These are phyloP conservation scores for Carposina sasakii DNA, from an alignment of 1,140 invertebrate genomes.

Conservation along the genomic window DNA sequence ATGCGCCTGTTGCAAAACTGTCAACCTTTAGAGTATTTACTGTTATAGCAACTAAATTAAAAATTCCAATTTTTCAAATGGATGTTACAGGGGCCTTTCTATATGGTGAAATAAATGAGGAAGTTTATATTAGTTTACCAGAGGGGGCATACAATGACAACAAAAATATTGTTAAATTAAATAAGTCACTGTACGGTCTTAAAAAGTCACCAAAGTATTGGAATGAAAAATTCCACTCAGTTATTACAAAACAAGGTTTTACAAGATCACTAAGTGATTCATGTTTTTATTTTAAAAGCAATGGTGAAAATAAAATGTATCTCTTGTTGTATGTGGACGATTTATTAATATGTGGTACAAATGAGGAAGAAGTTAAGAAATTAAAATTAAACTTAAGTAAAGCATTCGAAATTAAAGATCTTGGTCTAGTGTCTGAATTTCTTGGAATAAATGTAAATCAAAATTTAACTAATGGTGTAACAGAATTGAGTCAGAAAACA, in stretches of 20 bases:
- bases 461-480: neutral
- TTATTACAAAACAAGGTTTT: slow-evolving; percentile 25
- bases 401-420: slow-evolving; percentile 12
- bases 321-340: slow-evolving; percentile 38
- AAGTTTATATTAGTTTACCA: slow-evolving; percentile 48
- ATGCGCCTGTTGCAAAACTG: slow-evolving; percentile 23
- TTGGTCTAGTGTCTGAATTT: neutral
- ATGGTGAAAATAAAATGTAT: slow-evolving; percentile 20
- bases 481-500: neutral
- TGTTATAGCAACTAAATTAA: slow-evolving; percentile 10
- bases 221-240: slow-evolving; percentile 28
- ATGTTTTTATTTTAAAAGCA: slow-evolving; percentile 39
- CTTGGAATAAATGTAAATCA: neutral
- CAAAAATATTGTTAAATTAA: slow-evolving; percentile 23
- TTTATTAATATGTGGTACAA: slow-evolving; percentile 27
- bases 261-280: slow-evolving; percentile 25
- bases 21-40: slow-evolving; percentile 19
- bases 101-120: slow-evolving; percentile 41
- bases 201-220: slow-evolving; percentile 17
- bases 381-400: neutral
- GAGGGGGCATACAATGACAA: slow-evolving; percentile 25
- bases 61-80: slow-evolving; percentile 41
- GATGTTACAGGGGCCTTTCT: slow-evolving; percentile 60
- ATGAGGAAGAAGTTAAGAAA: slow-evolving; percentile 12
- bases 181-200: slow-evolving; percentile 10